These are phyloP conservation scores for Procavia capensis DNA, from an alignment of 2,113 vertebrate genomes.

Conservation along the genomic window DNA sequence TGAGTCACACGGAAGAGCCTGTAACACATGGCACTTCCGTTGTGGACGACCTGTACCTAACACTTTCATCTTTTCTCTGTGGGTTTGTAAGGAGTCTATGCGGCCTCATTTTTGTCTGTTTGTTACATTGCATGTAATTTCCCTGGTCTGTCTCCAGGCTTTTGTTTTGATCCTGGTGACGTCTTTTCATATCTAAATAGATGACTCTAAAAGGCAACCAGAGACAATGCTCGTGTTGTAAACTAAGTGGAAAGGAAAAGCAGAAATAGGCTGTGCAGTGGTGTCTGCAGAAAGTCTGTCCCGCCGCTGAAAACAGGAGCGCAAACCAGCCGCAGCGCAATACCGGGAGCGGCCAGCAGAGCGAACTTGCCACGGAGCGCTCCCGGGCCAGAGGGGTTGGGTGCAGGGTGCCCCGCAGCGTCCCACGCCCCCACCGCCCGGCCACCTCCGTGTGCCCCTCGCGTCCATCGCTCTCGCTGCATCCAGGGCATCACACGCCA, in stretches of 20 bases:
- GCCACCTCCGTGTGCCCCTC: background rate
- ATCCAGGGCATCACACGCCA: background rate
- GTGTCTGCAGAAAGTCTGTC: background rate
- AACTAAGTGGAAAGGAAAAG: background rate
- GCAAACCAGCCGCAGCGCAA: background rate
- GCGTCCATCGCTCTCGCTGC: background rate
- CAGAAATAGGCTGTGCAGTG: background rate
- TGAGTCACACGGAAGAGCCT: background rate
- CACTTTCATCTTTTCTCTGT: background rate
- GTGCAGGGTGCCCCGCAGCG: too few relatives aligned
- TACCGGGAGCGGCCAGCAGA: background rate
- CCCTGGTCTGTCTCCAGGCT: conserved; percentile 12
- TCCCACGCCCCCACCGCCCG: too few relatives aligned
- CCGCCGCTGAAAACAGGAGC: background rate
- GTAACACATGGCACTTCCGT: background rate
- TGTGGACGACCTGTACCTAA: background rate
- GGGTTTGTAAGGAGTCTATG: background rate
- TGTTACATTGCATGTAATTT: background rate
- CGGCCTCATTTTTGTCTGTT: conserved; percentile 2
- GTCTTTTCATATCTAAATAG: background rate
- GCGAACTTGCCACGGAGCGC: background rate
- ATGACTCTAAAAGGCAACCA: background rate
- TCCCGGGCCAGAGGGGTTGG: background rate
- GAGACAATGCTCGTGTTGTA: background rate
- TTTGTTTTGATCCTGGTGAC: background rate